Percentiles rank a stretch among this genome's conserved stretches.
phyloP scores from a whole-genome alignment of 2,888 invertebrate genomes.

The Cheiracanthium punctorium region DNA sequence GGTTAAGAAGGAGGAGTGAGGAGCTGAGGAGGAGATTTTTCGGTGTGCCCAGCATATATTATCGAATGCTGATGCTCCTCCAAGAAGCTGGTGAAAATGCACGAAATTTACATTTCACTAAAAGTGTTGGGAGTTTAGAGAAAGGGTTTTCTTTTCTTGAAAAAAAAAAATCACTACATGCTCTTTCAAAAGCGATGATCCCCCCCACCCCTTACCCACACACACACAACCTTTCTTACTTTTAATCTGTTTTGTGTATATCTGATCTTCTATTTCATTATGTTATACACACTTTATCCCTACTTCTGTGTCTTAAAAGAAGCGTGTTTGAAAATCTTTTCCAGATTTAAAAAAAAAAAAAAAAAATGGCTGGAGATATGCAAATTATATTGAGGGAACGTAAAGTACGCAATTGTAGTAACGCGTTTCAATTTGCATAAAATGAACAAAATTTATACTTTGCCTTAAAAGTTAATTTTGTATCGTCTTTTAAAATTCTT shows the following conservation, averaged over 20 bases:
- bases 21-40: slow-evolving; percentile 23
- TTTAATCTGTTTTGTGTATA: slow-evolving; percentile 16
- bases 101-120: slow-evolving; percentile 18
- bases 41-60: slow-evolving; percentile 63
- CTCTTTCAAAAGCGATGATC: neutral
- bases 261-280: slow-evolving; percentile 13
- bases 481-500: neutral
- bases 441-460: neutral
- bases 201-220: no score
- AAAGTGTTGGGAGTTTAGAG: slow-evolving; percentile 13
- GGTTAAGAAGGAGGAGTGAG: slow-evolving; percentile 26
- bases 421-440: neutral
- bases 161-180: neutral
- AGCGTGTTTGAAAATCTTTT: slow-evolving; percentile 2
- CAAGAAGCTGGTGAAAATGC: slow-evolving; percentile 13
- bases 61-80: slow-evolving; percentile 28
- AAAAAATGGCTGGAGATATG: neutral
- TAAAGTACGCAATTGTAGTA: neutral
- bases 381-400: neutral
- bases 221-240: neutral
- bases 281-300: neutral
- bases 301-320: neutral
- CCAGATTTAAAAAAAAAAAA: neutral
- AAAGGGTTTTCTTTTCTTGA: neutral
- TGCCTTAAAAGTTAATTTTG: neutral